phyloP scores from a whole-genome alignment of 2,888 invertebrate genomes.

The Acrobasis suavella region DNA sequence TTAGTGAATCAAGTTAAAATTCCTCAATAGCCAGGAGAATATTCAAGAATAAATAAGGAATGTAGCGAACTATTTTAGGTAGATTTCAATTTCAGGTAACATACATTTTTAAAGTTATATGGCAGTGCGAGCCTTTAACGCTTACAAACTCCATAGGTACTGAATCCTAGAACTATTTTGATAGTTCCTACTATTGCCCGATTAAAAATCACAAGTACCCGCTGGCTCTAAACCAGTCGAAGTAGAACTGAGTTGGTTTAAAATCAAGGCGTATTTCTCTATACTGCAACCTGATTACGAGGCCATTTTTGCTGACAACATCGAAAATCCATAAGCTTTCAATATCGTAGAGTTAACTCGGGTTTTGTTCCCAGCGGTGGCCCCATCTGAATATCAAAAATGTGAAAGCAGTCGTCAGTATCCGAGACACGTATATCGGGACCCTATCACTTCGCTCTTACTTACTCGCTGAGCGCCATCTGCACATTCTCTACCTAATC shows the following conservation, averaged over 20 bases:
- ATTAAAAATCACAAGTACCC: too few species aligned
- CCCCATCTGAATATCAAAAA: constrained; percentile 81
- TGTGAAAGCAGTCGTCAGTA: constrained; percentile 78
- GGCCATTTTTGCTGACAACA: constrained; percentile 65
- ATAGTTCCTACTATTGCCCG: too few species aligned
- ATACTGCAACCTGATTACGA: constrained; percentile 57
- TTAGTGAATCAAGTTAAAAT: too few species aligned
- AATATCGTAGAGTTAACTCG: constrained; percentile 78
- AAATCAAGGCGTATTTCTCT: constrained; percentile 36
- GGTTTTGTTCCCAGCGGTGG: constrained; percentile 78
- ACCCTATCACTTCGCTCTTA: constrained; percentile 81
- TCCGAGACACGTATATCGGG: constrained; percentile 78
- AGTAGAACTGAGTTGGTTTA: constrained; percentile 18
- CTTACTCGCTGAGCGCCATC: constrained; percentile 78
- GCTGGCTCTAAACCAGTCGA: not conserved
- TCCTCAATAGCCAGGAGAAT: too few species aligned
- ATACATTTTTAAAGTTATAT: too few species aligned
- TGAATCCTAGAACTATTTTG: too few species aligned
- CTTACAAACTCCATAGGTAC: too few species aligned
- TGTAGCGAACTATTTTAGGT: not conserved
- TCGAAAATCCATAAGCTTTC: constrained; percentile 81
- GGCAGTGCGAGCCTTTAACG: too few species aligned
- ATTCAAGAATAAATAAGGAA: not conserved
- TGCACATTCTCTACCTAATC: constrained; percentile 78
- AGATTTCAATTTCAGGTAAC: too few species aligned